Evolutionary conservation across 1,140 invertebrate genomes (phyloP).

Genomic region (Tyrophagus putrescentiae): DNA sequence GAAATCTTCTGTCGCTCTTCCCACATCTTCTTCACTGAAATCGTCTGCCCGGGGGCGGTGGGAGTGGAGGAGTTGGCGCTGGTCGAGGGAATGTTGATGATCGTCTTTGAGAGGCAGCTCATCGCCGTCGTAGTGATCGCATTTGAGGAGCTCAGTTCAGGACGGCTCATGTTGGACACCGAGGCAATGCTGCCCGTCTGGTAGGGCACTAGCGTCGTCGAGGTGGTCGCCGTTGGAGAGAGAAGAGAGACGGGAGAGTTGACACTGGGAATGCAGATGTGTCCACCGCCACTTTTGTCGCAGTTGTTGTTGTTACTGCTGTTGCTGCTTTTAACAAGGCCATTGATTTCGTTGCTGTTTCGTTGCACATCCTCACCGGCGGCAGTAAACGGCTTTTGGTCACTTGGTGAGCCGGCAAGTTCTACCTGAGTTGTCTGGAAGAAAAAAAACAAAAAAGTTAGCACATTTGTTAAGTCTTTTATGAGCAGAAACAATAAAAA

Average conservation of each 20-base stretch:
- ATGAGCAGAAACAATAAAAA: too few species aligned
- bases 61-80: neutral
- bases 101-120: neutral
- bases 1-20: constrained; percentile 86
- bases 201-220: constrained; percentile 20
- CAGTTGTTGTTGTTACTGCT: neutral
- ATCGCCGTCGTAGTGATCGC: neutral
- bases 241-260: too few species aligned
- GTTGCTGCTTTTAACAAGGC: neutral
- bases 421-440: too few species aligned
- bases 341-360: constrained; percentile 12
- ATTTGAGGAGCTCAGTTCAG: neutral
- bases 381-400: too few species aligned
- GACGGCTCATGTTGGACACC: constrained; percentile 34
- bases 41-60: constrained; percentile 10
- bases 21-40: constrained; percentile 63
- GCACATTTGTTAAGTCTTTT: too few species aligned
- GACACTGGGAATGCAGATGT: constrained; percentile 35
- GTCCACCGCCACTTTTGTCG: neutral
- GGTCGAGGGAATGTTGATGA: neutral
- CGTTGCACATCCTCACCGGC: too few species aligned
- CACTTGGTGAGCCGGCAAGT: too few species aligned
- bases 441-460: too few species aligned
- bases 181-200: constrained; percentile 24
- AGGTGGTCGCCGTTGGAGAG: too few species aligned